A percentile compares a stretch with the other conserved stretches of the same genome.
These are phyloP conservation scores for Megalops atlanticus DNA, from an alignment of 2,113 vertebrate genomes.

Conservation along the genomic window DNA sequence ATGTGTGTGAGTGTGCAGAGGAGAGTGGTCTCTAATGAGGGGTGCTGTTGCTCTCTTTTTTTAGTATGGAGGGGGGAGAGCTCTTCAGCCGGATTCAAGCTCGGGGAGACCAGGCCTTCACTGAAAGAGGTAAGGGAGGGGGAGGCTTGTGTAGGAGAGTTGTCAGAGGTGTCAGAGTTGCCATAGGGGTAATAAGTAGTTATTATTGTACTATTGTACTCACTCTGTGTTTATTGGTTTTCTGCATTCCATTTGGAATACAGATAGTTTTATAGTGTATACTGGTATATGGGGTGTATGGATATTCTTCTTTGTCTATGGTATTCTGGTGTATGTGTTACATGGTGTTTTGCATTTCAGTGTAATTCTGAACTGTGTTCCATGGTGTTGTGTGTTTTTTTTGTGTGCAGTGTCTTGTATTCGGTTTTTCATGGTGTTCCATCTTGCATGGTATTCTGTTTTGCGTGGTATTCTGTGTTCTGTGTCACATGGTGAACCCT, in stretches of 20 bases:
- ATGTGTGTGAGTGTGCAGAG: not conserved
- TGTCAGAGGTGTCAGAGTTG: not conserved
- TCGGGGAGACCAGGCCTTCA: conserved; percentile 68
- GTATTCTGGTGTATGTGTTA: too few species aligned
- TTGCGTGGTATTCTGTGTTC: not conserved
- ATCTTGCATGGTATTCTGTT: not conserved
- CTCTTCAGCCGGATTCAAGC: conserved; percentile 66
- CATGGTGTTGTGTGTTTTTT: not conserved
- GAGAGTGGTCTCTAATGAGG: not conserved
- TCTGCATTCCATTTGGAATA: not conserved
- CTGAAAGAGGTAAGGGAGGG: conserved; percentile 61
- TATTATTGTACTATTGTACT: not conserved
- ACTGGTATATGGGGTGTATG: too few species aligned
- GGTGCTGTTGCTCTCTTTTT: conserved; percentile 22
- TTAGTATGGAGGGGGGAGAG: conserved; percentile 70
- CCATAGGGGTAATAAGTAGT: not conserved
- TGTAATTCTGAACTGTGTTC: not conserved
- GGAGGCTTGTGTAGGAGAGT: not conserved
- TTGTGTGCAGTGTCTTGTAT: not conserved
- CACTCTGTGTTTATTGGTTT: not conserved
- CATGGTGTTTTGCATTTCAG: not conserved
- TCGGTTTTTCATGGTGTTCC: not conserved
- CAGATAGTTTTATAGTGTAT: not conserved
- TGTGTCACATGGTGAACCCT: not conserved
- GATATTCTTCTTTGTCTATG: too few species aligned